Evolutionary conservation across 1,140 invertebrate genomes (phyloP).

Genomic region (Zaprionus vittiger): DNA sequence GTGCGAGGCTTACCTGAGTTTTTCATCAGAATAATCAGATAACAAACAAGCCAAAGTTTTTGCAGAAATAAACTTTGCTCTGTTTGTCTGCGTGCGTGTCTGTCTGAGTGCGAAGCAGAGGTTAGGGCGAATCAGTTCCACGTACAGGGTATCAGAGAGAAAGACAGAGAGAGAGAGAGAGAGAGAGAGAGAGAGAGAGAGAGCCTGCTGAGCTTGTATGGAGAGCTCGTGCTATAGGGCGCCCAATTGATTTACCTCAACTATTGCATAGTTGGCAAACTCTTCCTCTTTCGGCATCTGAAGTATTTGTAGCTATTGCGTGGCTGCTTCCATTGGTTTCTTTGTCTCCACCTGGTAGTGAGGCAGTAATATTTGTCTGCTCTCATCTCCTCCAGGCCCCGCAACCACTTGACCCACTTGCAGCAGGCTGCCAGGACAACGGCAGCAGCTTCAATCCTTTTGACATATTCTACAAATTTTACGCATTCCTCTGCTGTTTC

Average conservation of each 20-base stretch:
- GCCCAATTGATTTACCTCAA: conserved; percentile 3
- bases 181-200: background rate
- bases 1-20: background rate
- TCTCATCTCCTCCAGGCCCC: background rate
- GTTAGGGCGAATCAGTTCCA: background rate
- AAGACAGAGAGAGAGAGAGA: background rate
- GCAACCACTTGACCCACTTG: background rate
- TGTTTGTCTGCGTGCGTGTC: background rate
- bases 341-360: background rate
- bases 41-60: conserved; percentile 4
- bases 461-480: conserved; percentile 4
- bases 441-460: background rate
- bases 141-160: background rate
- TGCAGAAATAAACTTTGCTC: background rate
- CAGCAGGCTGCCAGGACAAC: background rate
- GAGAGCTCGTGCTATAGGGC: no score
- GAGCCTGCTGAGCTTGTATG: no score
- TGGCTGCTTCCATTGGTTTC: background rate
- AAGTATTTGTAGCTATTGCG: background rate
- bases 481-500: background rate
- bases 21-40: conserved; percentile 1
- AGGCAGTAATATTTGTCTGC: background rate
- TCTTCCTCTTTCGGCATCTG: background rate
- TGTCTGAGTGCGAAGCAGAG: background rate
- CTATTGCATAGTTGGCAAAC: background rate